Evolutionary conservation across 2,113 vertebrate genomes (phyloP).

Genomic region (Halichoeres trimaculatus): DNA sequence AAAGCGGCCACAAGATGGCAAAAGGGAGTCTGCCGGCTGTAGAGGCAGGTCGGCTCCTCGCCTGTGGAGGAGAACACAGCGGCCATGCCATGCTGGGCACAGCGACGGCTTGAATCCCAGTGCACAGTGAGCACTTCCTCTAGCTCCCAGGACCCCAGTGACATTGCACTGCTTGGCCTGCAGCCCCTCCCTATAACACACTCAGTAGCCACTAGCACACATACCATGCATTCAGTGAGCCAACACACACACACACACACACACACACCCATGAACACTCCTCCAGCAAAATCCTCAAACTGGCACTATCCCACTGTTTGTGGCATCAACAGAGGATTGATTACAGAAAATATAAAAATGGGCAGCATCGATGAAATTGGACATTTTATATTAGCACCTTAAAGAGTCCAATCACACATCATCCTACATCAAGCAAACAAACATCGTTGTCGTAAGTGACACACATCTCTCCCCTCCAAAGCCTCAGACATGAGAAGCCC

Average conservation of each 20-base stretch:
- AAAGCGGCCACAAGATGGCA: conserved; percentile 76
- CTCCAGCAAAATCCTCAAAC: conserved; percentile 43
- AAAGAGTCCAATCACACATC: conserved; percentile 15
- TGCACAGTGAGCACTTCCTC: conserved; percentile 84
- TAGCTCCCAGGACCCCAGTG: conserved; percentile 81
- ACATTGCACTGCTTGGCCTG: conserved; percentile 69
- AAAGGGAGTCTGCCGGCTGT: conserved; percentile 65
- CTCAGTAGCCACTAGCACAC: conserved; percentile 65
- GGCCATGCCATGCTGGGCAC: conserved; percentile 84
- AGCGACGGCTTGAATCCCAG: conserved; percentile 79
- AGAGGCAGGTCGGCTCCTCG: conserved; percentile 58
- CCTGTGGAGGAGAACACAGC: conserved; percentile 71
- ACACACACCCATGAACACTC: conserved; percentile 30
- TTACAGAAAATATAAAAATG: conserved; percentile 17
- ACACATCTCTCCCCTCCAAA: conserved; percentile 11
- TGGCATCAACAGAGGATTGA: conserved; percentile 13
- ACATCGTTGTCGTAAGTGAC: conserved; percentile 19
- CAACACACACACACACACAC: conserved; percentile 53
- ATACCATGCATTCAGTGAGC: conserved; percentile 69
- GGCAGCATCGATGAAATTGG: conserved; percentile 13
- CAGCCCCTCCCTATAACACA: conserved; percentile 72
- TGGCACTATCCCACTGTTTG: conserved; percentile 16
- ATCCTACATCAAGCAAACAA: conserved; percentile 28
- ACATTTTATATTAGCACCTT: conserved; percentile 23
- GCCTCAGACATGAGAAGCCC: conserved; percentile 49